Conservation (phyloP, 2,113 vertebrate genomes). For the Chelonoidis abingdonii region DNA sequence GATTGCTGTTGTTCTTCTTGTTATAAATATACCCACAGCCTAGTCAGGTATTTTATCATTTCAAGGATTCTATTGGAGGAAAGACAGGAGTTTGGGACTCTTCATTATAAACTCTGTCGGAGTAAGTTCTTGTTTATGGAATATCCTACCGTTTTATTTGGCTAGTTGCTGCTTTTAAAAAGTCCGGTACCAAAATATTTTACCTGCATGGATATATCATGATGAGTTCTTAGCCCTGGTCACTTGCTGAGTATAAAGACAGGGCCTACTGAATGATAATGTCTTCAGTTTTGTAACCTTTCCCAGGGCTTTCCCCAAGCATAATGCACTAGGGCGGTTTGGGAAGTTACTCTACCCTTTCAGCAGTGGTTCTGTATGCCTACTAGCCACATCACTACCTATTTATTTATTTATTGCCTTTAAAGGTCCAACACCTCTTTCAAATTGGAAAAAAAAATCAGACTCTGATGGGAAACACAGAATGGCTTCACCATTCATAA, state of each 20-base stretch:
- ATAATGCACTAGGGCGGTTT: neutral
- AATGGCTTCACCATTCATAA: constrained; percentile 10
- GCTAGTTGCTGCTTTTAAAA: neutral
- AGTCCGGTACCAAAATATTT: neutral
- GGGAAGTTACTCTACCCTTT: neutral
- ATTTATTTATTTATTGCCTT: neutral
- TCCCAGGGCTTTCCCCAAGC: neutral
- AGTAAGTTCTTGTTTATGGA: neutral
- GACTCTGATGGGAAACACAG: neutral
- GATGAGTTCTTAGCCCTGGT: neutral
- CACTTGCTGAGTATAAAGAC: neutral
- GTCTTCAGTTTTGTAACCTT: neutral
- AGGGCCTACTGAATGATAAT: neutral
- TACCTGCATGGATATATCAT: neutral
- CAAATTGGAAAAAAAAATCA: neutral
- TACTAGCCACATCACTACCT: neutral
- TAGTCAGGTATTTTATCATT: neutral
- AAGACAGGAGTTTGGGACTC: neutral
- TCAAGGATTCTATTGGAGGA: neutral
- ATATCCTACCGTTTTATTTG: neutral
- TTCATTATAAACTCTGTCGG: neutral
- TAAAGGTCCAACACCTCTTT: constrained; percentile 2
- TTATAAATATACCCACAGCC: neutral
- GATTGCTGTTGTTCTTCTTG: neutral
- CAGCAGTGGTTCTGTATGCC: neutral